Conservation (phyloP, 2,888 invertebrate genomes). For the Ormyrus rosae region DNA sequence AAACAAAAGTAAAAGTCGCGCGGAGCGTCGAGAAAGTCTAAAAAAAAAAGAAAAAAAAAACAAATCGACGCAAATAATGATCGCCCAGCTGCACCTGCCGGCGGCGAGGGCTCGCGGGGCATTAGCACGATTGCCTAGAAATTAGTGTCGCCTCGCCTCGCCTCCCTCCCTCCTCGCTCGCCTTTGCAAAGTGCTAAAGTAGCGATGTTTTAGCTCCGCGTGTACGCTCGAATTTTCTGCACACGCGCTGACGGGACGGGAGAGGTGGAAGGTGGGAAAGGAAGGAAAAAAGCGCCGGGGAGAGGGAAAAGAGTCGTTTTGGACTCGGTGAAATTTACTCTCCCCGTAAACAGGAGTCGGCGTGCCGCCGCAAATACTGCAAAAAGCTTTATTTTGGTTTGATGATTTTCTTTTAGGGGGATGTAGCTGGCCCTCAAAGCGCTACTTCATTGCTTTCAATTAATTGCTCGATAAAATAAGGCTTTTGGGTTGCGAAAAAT, state of each 20-base stretch:
- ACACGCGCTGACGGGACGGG: slow-evolving; percentile 20
- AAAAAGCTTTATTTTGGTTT: not conserved
- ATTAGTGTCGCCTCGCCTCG: slow-evolving; percentile 56
- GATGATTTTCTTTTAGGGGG: not conserved
- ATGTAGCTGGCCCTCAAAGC: not conserved
- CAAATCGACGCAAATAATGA: not conserved
- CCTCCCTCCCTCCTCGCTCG: slow-evolving; percentile 4
- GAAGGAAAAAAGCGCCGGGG: not conserved
- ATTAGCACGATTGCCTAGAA: slow-evolving; percentile 62
- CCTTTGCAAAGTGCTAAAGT: slow-evolving; percentile 18
- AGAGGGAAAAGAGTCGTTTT: not conserved
- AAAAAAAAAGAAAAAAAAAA: slow-evolving; percentile 13
- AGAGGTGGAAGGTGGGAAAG: too few species aligned
- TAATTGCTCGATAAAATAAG: not conserved
- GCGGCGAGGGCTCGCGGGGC: slow-evolving; percentile 39
- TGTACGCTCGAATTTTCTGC: slow-evolving; percentile 41
- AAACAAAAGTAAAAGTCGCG: not conserved
- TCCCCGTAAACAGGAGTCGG: not conserved
- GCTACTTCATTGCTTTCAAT: not conserved
- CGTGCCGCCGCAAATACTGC: not conserved
- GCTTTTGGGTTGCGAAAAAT: too few species aligned
- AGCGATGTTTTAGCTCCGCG: slow-evolving; percentile 12
- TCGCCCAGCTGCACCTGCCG: not conserved
- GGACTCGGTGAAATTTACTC: not conserved
- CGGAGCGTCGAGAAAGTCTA: not conserved